Evolutionary conservation across 2,113 vertebrate species (phyloP), one percentile per base, ranked within the genome.

Genomic region (crab-eating macaque (Macaca fascicularis)): DNA sequence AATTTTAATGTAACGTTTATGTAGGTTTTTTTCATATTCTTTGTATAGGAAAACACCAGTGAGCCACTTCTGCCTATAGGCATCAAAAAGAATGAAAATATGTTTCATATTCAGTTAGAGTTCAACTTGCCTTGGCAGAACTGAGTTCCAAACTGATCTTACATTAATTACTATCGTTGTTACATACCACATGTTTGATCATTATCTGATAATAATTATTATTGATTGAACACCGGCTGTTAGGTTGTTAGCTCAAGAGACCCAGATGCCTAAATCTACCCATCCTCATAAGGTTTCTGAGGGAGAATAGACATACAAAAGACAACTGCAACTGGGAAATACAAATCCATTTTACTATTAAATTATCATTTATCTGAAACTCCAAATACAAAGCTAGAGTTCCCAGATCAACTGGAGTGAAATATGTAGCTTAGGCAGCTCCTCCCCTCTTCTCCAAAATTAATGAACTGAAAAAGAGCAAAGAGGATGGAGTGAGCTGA

Each of bases 1-100:
- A 80, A 95, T 94, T 96, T 94, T 85, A 94, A 89, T 86, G 81
- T 95, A 88, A 95, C 23, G 78, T 86, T 97, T 93, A 38, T 52
- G 4, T 86, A 72, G 27, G 16, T 48, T 86, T 90, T 90, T 89
- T 74, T 92, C 74, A 81, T 72, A 67, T 82, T 96, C n/a, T 78
- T 96, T 94, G 74, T 81, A 84, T 23, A 81, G 43, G 19, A 89
- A 93, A 69, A 89, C 40, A 88, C 20, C 64, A 61, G 10, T 69
- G 38, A 95, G 32, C 17, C 16, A 80, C 38, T 91, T 92, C 38
- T 57, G 52, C 55, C 25, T 86, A 69, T 32, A 89, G 35, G 23
- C n/a, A 75, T 55, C 7, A 67, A 79, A 97, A 88, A 81, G 9
- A 90, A 83, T 72, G 27, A 8, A 17, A 88, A 59, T 69, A 19